A percentile compares a stretch with the other conserved stretches of the same genome.
phyloP scores from a whole-genome alignment of 2,113 vertebrate species.

The Phrynocephalus versicolor region DNA sequence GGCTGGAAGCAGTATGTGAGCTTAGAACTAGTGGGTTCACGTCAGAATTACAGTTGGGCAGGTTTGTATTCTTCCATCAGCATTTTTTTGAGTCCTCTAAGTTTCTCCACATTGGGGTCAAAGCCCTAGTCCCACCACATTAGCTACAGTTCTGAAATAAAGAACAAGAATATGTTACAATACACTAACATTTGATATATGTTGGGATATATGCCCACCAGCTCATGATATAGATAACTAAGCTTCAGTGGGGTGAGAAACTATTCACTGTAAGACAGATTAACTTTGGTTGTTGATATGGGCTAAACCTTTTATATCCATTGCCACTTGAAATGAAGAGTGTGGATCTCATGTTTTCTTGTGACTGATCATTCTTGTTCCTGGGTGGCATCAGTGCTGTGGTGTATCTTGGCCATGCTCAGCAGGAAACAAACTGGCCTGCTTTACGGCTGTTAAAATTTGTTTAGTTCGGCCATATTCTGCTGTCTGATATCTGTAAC shows the following conservation, averaged over 20 bases:
- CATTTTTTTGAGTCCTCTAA: too few species aligned
- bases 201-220: not conserved
- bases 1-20: too few species aligned
- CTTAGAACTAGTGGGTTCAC: too few species aligned
- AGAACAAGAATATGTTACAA: not conserved
- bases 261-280: not conserved
- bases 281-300: not conserved
- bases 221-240: not conserved
- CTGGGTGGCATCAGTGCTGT: constrained; percentile 67
- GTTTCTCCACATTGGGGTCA: too few species aligned
- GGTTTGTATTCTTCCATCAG: too few species aligned
- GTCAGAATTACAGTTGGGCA: too few species aligned
- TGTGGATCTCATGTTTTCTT: not conserved
- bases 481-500: constrained; percentile 72
- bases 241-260: not conserved
- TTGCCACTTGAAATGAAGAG: not conserved
- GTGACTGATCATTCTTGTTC: constrained; percentile 9
- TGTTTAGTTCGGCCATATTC: constrained; percentile 73
- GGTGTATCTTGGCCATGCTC: constrained; percentile 68
- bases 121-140: too few species aligned
- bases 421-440: constrained; percentile 74
- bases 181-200: not conserved
- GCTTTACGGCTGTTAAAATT: constrained; percentile 79
- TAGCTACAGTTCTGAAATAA: not conserved
- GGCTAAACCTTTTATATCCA: not conserved